Conservation (phyloP, 92 coral and sea anemone species). For the Zoanthus sociatus region DNA sequence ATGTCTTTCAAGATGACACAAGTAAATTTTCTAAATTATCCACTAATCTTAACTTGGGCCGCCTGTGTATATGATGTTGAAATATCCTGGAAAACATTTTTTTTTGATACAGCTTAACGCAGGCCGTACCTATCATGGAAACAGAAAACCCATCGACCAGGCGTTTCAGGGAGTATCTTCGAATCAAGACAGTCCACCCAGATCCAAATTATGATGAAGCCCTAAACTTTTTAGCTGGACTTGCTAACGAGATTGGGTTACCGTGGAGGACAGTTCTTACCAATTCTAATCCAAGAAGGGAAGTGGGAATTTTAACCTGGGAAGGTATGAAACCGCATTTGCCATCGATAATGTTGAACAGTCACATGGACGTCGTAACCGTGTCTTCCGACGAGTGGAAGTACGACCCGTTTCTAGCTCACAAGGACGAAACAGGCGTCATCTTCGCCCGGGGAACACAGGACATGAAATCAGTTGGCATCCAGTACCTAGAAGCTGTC, state of each 20-base stretch:
- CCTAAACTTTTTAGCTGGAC: not conserved
- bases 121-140: not conserved
- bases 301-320: constrained; percentile 64
- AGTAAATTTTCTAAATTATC: no score
- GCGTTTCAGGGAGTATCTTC: constrained; percentile 59
- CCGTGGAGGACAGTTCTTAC: constrained; percentile 20
- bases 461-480: constrained; percentile 29
- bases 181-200: constrained; percentile 70
- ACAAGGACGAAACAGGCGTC: constrained; percentile 25
- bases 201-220: constrained; percentile 62
- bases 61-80: no score
- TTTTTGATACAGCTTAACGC: no score
- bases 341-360: constrained; percentile 68
- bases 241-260: not conserved
- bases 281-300: constrained; percentile 8
- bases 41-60: no score
- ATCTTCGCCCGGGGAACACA: constrained; percentile 23
- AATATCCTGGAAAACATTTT: no score
- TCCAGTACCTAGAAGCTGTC: constrained; percentile 24
- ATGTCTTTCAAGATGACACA: no score
- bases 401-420: constrained; percentile 24
- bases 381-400: constrained; percentile 35
- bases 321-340: constrained; percentile 59
- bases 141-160: constrained; percentile 56
- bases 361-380: constrained; percentile 57